These are phyloP conservation scores for Cherax destructor DNA, from an alignment of 1,140 invertebrate genomes.

Conservation along the genomic window DNA sequence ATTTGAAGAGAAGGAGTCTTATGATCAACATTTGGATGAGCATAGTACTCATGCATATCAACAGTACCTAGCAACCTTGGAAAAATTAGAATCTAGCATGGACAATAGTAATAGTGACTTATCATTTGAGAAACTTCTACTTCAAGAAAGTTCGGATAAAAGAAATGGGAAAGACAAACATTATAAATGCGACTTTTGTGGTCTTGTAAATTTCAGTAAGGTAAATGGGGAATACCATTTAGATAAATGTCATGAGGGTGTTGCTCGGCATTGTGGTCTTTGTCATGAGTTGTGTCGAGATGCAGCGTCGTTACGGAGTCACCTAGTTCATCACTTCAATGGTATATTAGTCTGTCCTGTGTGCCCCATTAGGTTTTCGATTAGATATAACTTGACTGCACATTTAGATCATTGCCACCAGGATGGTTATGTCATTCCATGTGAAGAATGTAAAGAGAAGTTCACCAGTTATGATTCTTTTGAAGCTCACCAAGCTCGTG, in stretches of 20 bases:
- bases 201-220: neutral
- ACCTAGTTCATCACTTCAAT: slow-evolving; percentile 53
- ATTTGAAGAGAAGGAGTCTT: slow-evolving; percentile 34
- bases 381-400: slow-evolving; percentile 30
- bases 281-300: slow-evolving; percentile 49
- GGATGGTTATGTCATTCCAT: slow-evolving; percentile 27
- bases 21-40: slow-evolving; percentile 55
- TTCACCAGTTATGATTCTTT: slow-evolving; percentile 42
- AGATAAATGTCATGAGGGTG: slow-evolving; percentile 38
- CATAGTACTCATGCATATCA: slow-evolving; percentile 23
- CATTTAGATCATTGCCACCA: slow-evolving; percentile 45
- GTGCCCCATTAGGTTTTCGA: slow-evolving; percentile 53
- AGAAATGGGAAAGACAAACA: neutral
- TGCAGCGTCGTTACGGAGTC: slow-evolving; percentile 24
- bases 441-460: slow-evolving; percentile 27
- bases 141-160: neutral
- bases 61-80: slow-evolving; percentile 35
- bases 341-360: slow-evolving; percentile 57
- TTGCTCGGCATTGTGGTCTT: slow-evolving; percentile 33
- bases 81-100: neutral
- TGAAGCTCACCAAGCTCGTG: slow-evolving; percentile 39
- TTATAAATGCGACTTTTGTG: slow-evolving; percentile 28
- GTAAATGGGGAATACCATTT: slow-evolving; percentile 39
- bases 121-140: neutral
- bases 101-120: neutral